Conservation (phyloP, 2,797 vertebrate genomes). For the Scolopax bukidnonensis region DNA sequence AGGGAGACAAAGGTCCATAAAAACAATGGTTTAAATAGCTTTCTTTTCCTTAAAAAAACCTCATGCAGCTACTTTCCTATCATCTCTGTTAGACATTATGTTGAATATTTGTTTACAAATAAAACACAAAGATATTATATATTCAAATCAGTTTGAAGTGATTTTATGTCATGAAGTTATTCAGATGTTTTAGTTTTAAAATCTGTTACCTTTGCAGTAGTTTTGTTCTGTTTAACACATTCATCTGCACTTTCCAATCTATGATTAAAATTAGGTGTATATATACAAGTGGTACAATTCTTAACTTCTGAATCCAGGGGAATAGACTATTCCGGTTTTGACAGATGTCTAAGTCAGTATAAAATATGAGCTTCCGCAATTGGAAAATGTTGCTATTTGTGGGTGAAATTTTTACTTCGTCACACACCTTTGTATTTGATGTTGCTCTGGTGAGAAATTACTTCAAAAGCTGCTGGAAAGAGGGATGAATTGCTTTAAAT, state of each 20-base stretch:
- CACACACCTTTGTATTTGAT: not conserved
- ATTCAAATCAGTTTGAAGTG: not conserved
- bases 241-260: not conserved
- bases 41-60: not conserved
- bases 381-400: not conserved
- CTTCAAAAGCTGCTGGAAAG: not conserved
- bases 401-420: not conserved
- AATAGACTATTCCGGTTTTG: not conserved
- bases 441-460: not conserved
- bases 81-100: not conserved
- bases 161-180: not conserved
- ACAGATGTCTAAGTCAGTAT: not conserved
- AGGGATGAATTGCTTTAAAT: not conserved
- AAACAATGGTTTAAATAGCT: not conserved
- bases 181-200: not conserved
- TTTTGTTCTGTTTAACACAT: not conserved
- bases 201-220: not conserved
- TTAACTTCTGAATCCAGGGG: not conserved
- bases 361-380: not conserved
- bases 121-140: not conserved
- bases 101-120: not conserved
- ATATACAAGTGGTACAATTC: not conserved
- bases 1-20: not conserved
- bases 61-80: accelerated
- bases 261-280: not conserved